Conservation (phyloP, 2,113 vertebrate species). For the Callopanchax toddi region DNA sequence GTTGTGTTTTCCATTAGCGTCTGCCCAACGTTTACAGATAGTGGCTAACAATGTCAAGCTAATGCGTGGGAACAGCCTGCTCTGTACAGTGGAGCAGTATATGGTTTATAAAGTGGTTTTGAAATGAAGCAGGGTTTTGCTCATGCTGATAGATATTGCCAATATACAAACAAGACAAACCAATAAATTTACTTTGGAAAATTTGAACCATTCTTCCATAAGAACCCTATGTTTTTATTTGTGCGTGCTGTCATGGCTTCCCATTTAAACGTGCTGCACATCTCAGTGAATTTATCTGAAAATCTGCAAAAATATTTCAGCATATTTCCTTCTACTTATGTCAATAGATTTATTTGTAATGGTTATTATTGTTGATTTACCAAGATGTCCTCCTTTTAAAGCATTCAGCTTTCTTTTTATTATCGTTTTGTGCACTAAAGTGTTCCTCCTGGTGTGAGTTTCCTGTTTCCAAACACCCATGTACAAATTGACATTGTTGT, state of each 20-base stretch:
- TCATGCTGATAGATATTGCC: not conserved
- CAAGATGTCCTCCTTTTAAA: not conserved
- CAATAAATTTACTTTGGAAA: too few species aligned
- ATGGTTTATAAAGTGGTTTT: slow-evolving; percentile 4
- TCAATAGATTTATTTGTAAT: too few species aligned
- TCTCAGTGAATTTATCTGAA: too few species aligned
- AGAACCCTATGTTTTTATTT: too few species aligned
- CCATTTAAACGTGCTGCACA: too few species aligned
- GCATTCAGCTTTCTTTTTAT: too few species aligned
- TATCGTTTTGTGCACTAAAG: not conserved
- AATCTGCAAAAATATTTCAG: too few species aligned
- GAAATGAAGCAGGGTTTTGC: not conserved
- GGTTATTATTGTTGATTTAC: too few species aligned
- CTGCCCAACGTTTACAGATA: slow-evolving; percentile 36
- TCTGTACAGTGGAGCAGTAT: slow-evolving; percentile 23
- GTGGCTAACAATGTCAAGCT: slow-evolving; percentile 13
- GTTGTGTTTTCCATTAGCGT: slow-evolving; percentile 16
- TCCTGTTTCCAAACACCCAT: not conserved
- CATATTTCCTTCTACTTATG: too few species aligned
- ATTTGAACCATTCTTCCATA: too few species aligned
- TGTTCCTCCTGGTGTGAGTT: not conserved
- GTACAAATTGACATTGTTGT: not conserved
- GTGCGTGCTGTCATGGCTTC: too few species aligned
- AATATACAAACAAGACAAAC: too few species aligned
- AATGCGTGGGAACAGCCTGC: slow-evolving; percentile 16